Conservation (phyloP, 2,888 invertebrate genomes). For the Caenorhabditis virilis region DNA sequence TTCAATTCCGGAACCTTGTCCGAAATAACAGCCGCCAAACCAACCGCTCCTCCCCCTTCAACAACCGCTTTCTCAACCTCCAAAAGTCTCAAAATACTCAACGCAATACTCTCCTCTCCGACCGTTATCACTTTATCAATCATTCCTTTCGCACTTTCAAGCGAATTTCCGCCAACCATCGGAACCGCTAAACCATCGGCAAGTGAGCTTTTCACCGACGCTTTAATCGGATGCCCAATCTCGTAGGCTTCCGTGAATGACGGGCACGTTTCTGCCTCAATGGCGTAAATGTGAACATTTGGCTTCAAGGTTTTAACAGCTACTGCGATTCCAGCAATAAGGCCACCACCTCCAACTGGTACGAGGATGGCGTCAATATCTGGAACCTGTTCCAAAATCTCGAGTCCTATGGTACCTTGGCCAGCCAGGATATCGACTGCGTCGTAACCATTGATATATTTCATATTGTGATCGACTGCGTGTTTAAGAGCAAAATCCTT, state of each 20-base stretch:
- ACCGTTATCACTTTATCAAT: conserved; percentile 74
- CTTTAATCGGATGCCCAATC: conserved; percentile 77
- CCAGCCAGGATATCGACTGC: conserved; percentile 93
- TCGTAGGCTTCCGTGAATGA: conserved; percentile 81
- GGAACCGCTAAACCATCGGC: conserved; percentile 88
- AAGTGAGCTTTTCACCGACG: conserved; percentile 78
- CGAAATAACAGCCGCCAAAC: conserved; percentile 83
- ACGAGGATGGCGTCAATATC: conserved; percentile 87
- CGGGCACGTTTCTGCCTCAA: conserved; percentile 88
- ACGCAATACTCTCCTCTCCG: conserved; percentile 72
- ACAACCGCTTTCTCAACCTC: conserved; percentile 77
- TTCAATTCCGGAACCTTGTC: conserved; percentile 81
- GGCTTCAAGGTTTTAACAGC: conserved; percentile 87
- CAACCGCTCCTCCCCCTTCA: conserved; percentile 87
- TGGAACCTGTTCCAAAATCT: conserved; percentile 82
- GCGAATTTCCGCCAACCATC: conserved; percentile 84
- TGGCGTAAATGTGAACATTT: conserved; percentile 83
- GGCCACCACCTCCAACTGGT: conserved; percentile 91
- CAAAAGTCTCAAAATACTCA: conserved; percentile 72
- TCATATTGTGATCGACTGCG: conserved; percentile 77
- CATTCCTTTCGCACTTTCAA: conserved; percentile 77
- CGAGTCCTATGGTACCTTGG: conserved; percentile 89
- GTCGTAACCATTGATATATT: conserved; percentile 91
- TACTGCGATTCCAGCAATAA: conserved; percentile 87
- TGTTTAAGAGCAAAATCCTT: conserved; percentile 81